Evolutionary conservation across 2,797 vertebrate genomes (phyloP), one percentile per base, ranked within the genome.

Genomic region (Cygnus olor): DNA sequence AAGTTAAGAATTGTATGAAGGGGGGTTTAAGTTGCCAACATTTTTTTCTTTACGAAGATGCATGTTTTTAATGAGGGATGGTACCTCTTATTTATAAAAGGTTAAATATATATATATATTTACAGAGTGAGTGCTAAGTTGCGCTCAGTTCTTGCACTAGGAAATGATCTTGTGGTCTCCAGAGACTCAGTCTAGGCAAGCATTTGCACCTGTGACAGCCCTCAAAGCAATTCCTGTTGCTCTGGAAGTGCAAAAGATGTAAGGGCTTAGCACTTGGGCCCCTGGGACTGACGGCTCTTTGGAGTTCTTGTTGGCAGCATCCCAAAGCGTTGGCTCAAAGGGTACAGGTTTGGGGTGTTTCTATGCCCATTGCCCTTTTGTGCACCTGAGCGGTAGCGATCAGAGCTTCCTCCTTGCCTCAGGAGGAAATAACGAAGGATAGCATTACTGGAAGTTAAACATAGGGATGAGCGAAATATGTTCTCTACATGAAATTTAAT

Each of bases 21-120:
- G 70, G 78, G 66, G 28, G 21, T 0, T 0, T 47, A 3, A 27
- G 13, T 74, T 49, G 16, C 10, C 5, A 5, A 28, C 10, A 36
- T 32, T 21, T 51, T 71, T 25, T 77, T 38, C 71, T 77, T 47
- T 51, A 54, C 34, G 15, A 77, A 42, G 38, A 20, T 27, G 20
- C 17, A 44, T 34, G 30, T 34, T 53, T 18, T 54, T 77, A 60
- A n/a, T 60, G 30, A 36, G 4, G 49, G 80, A 5, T 38, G 6
- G 34, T 87, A 12, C 71, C 20, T 69, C 91, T 72, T 51, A 42
- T 80, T 49, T 15, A 9, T 53, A 53, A 27, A 51, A 51, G 49
- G 49, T 49, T 49, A 49, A 49, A 22, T 49, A 42, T 15, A 42
- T 16, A 16, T 49, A 49, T 24, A 13, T 49, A 49, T 49, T 49